Base-by-base conservation (phyloP, 2,797 vertebrate species). In the Adelosebastes latens region DNA sequence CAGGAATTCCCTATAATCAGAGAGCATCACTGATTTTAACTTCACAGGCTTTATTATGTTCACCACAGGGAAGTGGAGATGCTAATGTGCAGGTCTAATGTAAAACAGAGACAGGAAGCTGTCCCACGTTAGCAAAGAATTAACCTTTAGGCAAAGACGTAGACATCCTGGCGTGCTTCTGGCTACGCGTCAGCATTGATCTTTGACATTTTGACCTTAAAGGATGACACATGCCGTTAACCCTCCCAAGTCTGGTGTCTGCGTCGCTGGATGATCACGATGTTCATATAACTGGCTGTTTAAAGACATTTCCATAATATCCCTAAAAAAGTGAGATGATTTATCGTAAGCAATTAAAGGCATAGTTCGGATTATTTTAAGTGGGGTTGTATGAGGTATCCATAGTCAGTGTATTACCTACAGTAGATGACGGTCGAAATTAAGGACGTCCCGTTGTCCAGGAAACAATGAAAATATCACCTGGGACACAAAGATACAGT, bases 1-100 rank as follows among this genome's bases (percentile, higher is more conserved):
- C 72, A 79, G 60, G 67, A 90, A 87, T 81, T 86, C 74, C 79
- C 78, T 62, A 11, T 75, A 75, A 92, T 85, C 87, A 91, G 69
- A 67, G 39, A 78, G 75, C 58, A 72, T 91, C 77, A 36, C 83
- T 84, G 81, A 89, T 85, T 91, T 80, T 16, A 75, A 75, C 84
- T 74, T 87, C 70, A 75, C 74, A 73, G 20, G 55, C 70, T 77
- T 71, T 59, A 71, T 82, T 85, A 80, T 58, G 52, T 79, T 80
- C 56, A 78, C 69, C 24, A 8, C 42, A n/a, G 71, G 76, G 6
- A 61, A 77, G 39, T 46, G 8, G 49, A 64, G 74, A 85, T 25
- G 61, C 36, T 79, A 82, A 87, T 34, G 79, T 62, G 8, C 55
- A 53, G 39, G 55, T 75, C 39, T 70, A 75, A 88, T 78, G 42